Evolutionary conservation across 2,113 vertebrate genomes (phyloP).

Genomic region (Otolemur garnettii): DNA sequence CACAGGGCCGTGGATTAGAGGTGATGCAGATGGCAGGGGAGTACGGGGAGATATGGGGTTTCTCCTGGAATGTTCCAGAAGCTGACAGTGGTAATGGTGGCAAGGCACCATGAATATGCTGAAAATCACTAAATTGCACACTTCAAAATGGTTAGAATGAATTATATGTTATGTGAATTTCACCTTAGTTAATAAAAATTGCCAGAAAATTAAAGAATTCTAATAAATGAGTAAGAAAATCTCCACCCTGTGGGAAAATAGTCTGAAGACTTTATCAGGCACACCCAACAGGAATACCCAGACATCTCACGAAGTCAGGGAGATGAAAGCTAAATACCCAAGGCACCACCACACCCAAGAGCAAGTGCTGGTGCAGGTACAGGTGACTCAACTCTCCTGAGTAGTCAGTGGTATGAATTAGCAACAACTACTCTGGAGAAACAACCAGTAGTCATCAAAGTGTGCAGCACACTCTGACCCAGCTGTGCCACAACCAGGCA

Average conservation of each 20-base stretch:
- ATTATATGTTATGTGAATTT: not conserved
- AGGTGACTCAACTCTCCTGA: no score
- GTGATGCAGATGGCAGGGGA: not conserved
- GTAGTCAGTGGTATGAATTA: no score
- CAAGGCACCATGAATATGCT: not conserved
- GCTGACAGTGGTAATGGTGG: not conserved
- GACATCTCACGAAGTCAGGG: not conserved
- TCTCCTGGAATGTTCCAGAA: not conserved
- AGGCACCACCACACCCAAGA: no score
- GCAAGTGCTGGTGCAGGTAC: no score
- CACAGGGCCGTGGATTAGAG: not conserved
- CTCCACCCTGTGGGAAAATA: not conserved
- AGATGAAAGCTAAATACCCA: no score
- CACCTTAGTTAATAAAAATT: not conserved
- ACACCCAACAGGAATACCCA: fast-evolving
- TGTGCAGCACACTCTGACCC: not conserved
- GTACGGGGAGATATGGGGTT: not conserved
- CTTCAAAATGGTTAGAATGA: not conserved
- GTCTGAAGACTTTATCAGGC: no score
- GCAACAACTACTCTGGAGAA: no score
- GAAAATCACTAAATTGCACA: not conserved
- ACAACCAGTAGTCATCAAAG: not conserved
- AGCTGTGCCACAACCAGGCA: no score
- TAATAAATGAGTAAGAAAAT: not conserved
- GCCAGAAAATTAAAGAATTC: not conserved